phyloP scores from a whole-genome alignment of 2,113 vertebrate species.

The Ascaphus truei region DNA sequence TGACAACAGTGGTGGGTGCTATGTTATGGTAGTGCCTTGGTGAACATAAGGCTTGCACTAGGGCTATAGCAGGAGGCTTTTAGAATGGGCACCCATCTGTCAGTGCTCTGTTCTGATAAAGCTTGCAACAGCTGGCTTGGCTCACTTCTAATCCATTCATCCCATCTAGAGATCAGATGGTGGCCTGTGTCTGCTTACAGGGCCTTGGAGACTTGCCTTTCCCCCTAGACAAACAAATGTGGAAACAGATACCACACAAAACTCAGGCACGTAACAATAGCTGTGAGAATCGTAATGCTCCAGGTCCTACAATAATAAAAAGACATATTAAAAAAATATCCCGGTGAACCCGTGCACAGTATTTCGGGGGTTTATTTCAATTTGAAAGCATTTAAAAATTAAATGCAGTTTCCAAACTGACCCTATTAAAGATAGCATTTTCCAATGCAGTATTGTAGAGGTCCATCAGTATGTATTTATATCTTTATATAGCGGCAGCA shows the following conservation, averaged over 20 bases:
- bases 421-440: too few species aligned
- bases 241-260: background rate
- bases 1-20: too few species aligned
- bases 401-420: too few species aligned
- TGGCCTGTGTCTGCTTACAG: constrained; percentile 43
- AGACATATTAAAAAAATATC: too few species aligned
- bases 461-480: too few species aligned
- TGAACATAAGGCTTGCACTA: constrained; percentile 55
- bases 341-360: too few species aligned
- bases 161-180: constrained; percentile 45
- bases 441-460: too few species aligned
- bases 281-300: background rate
- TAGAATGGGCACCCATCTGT: constrained; percentile 70
- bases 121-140: constrained; percentile 51
- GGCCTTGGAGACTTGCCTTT: constrained; percentile 29
- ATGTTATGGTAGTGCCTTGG: background rate
- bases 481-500: too few species aligned
- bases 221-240: constrained; percentile 28
- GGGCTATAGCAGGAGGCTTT: constrained; percentile 54
- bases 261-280: constrained; percentile 5
- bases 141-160: constrained; percentile 55
- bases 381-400: too few species aligned
- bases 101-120: constrained; percentile 61
- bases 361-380: too few species aligned
- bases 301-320: background rate